phyloP scores from a whole-genome alignment of 2,113 vertebrate genomes.

The Erythrocebus patas region DNA sequence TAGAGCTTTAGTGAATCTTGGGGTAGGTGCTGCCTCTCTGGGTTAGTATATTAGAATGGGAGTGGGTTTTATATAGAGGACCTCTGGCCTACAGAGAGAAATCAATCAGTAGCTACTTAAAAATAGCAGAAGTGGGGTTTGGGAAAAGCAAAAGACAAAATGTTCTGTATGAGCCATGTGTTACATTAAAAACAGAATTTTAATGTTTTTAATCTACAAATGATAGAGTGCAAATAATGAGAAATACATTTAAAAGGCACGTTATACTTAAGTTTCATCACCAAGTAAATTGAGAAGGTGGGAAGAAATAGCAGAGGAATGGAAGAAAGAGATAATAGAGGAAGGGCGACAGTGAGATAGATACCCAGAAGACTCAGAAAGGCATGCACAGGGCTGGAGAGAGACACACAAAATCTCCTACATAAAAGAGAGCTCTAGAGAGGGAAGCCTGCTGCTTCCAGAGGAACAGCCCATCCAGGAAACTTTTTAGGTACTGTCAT shows the following conservation, averaged over 20 bases:
- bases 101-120: neutral
- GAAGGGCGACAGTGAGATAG: neutral
- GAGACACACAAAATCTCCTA: neutral
- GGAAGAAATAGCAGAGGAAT: neutral
- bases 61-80: neutral
- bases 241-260: neutral
- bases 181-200: constrained; percentile 11
- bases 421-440: neutral
- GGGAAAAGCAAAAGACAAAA: constrained; percentile 1
- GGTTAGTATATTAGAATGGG: neutral
- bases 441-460: neutral
- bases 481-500: neutral
- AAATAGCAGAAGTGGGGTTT: neutral
- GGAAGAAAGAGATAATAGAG: neutral
- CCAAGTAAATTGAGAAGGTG: neutral
- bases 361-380: neutral
- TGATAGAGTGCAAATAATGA: neutral
- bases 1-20: neutral
- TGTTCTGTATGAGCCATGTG: neutral
- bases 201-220: neutral
- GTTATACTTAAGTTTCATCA: neutral
- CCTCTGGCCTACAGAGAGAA: constrained; percentile 9
- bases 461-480: neutral
- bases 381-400: neutral
- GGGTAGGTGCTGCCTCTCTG: neutral